A percentile compares a stretch with the other conserved stretches of the same genome.
Conservation (phyloP, 2,113 vertebrate genomes). For the Ctenodactylus gundi region DNA sequence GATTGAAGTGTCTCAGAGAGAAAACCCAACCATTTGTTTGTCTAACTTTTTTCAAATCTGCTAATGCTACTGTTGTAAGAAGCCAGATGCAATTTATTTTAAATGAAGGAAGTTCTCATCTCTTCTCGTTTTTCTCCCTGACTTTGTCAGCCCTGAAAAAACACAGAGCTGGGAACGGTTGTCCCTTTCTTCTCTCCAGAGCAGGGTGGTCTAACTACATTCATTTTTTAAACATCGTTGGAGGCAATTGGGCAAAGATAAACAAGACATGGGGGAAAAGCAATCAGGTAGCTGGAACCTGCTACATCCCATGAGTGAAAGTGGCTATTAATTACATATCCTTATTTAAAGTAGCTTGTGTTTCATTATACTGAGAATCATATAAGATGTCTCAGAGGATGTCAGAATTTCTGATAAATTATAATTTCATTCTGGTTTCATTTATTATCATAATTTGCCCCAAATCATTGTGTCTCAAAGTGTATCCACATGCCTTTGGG, state of each 20-base stretch:
- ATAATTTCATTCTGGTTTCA: neutral
- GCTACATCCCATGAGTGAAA: neutral
- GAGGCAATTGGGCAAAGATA: conserved; percentile 40
- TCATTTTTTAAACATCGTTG: conserved; percentile 54
- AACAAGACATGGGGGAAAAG: conserved; percentile 1
- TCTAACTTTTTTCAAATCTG: neutral
- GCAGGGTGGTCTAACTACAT: conserved; percentile 49
- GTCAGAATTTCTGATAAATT: neutral
- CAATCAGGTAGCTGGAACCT: conserved; percentile 38
- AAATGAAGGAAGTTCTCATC: conserved; percentile 36
- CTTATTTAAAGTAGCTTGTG: neutral
- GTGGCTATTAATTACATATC: neutral
- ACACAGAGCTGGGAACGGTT: conserved; percentile 13
- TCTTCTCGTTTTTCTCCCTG: conserved; percentile 48
- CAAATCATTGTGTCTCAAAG: neutral
- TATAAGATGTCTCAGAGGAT: neutral
- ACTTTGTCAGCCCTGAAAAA: conserved; percentile 36
- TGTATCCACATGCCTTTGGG: rapidly evolving
- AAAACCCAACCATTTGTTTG: neutral
- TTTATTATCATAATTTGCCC: neutral
- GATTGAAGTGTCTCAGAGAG: neutral
- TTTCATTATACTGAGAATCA: conserved; percentile 11
- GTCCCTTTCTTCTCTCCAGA: conserved; percentile 56
- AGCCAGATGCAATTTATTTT: conserved; percentile 34
- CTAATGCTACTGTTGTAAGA: conserved; percentile 32